These are phyloP conservation scores for Phyllostomus hastatus DNA, from an alignment of 2,113 vertebrate species.

Conservation along the genomic window DNA sequence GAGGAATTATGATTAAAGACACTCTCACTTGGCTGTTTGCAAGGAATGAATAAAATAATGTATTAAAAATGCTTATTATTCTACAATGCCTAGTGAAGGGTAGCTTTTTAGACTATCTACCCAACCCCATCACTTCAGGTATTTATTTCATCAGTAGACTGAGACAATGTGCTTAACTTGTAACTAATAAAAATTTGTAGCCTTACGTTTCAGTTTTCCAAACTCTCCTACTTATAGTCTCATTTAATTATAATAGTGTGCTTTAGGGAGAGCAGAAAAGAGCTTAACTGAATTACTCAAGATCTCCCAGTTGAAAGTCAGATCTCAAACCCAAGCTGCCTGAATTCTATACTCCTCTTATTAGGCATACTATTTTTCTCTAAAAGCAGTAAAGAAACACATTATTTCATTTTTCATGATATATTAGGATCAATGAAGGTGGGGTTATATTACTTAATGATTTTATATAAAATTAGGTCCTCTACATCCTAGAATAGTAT, in stretches of 20 bases:
- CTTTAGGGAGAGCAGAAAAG: background rate
- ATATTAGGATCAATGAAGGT: background rate
- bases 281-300: background rate
- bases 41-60: background rate
- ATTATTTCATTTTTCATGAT: background rate
- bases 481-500: background rate
- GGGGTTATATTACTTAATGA: background rate
- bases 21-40: background rate
- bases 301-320: background rate
- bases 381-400: background rate
- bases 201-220: background rate
- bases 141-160: background rate
- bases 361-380: background rate
- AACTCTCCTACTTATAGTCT: background rate
- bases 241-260: background rate
- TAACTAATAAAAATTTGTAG: background rate
- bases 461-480: background rate
- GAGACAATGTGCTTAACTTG: background rate
- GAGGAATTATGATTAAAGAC: background rate
- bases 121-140: background rate
- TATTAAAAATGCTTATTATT: background rate
- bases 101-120: background rate
- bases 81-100: background rate
- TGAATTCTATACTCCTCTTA: background rate
- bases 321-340: background rate